Base-by-base conservation (phyloP, 1,140 invertebrate genomes). In the Micrasema minimum region DNA sequence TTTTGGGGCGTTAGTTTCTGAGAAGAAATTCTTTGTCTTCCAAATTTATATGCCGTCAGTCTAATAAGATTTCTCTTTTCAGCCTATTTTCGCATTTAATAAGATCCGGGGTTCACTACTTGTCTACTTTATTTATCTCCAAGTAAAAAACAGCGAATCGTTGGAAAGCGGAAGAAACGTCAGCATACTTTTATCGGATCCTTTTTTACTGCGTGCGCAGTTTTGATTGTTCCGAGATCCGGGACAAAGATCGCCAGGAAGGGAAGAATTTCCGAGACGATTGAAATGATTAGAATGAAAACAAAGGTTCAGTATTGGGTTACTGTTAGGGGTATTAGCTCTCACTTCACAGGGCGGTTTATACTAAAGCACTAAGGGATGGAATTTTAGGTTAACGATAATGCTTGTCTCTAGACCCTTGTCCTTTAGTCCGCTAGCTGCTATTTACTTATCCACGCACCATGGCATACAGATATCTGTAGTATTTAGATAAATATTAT, bases 1-100 rank as follows among this genome's bases (percentile, higher is more conserved):
- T 48, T 48, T 43, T 43, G 10, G 12, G 16, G 55, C 16, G 35
- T 26, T 37, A 59, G 55, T 41, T 59, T 38, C 35, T 4, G 26
- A 38, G 12, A 20, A 20, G 55, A 59, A n/a, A 59, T 59, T 59
- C 31, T 38, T 59, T 59, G 20, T 41, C 55, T 38, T 7, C 0
- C 5, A 31, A 59, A 59, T 18, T 41, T 41, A 7, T 38, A 38
- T 12, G 31, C 37, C 55, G 6, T 38, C 55, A 3, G 14, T 38
- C 3, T 59, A 59, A 59, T 59, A 31, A 20, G 55, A 41, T 59
- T 59, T 59, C 35, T 59, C 16, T 59, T 59, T 16, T 31, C 55
- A 59, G 55, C 35, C 35, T 41, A 59, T 59, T 59, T 35, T 38
- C 11, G 46, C n/a, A 53, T 46, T 46, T 46, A n/a, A 46, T 46